A percentile compares a stretch with the other conserved stretches of the same genome.
Evolutionary conservation across 2,113 vertebrate genomes (phyloP).

Genomic region (Labrus mixtus): DNA sequence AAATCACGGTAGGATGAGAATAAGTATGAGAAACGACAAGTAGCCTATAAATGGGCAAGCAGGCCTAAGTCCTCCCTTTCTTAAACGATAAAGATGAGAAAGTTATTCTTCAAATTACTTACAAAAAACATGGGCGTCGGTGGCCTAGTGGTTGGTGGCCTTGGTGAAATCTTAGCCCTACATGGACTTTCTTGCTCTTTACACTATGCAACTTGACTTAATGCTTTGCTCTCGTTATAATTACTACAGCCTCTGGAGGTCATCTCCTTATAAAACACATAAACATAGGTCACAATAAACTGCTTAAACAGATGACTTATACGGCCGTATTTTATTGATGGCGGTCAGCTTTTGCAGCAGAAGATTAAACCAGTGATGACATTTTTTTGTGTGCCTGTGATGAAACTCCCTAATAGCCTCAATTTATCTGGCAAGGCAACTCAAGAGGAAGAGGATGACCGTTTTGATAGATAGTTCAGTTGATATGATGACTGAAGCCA

Average conservation of each 20-base stretch:
- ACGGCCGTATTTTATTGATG: background rate
- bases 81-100: no score
- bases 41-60: no score
- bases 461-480: constrained; percentile 58
- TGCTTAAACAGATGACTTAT: background rate
- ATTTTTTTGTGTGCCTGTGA: constrained; percentile 41
- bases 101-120: no score
- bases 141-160: no score
- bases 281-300: background rate
- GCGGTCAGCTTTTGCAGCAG: background rate
- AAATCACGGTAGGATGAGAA: no score
- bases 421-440: constrained; percentile 46
- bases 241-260: background rate
- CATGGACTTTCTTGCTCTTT: no score
- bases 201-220: no score
- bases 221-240: background rate
- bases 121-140: no score
- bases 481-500: constrained; percentile 18
- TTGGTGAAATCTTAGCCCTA: background rate
- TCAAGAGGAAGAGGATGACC: constrained; percentile 37
- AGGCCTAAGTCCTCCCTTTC: no score
- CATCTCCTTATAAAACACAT: background rate
- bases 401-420: constrained; percentile 45
- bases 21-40: no score
- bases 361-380: constrained; percentile 54